phyloP scores from a whole-genome alignment of 1,140 invertebrate genomes.

The Trichogramma pretiosum region DNA sequence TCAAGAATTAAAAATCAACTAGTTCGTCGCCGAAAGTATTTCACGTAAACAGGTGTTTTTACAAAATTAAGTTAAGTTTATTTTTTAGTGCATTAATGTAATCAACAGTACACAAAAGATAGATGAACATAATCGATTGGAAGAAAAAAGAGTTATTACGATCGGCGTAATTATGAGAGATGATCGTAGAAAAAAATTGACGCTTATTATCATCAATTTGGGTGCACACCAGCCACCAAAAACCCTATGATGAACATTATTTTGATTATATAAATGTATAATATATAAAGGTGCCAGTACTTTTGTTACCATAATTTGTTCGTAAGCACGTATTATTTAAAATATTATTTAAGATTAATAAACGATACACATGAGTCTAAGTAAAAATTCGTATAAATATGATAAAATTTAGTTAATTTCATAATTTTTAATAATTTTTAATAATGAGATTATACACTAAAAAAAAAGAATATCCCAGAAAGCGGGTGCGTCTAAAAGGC shows the following conservation, averaged over 20 bases:
- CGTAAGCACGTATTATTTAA: neutral
- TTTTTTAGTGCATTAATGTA: too few relatives aligned
- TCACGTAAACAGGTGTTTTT: too few relatives aligned
- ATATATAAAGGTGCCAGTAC: conserved; percentile 15
- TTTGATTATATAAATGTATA: too few relatives aligned
- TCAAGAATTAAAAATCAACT: too few relatives aligned
- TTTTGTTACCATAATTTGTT: conserved; percentile 13
- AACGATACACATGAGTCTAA: too few relatives aligned
- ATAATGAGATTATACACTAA: conserved; percentile 27
- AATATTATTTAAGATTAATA: conserved; percentile 25
- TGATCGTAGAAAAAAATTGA: too few relatives aligned
- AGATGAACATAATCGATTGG: neutral
- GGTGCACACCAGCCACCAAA: conserved; percentile 46
- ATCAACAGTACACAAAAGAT: neutral
- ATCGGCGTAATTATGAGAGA: conserved; percentile 6
- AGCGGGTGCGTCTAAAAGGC: conserved; percentile 38
- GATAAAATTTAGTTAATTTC: too few relatives aligned
- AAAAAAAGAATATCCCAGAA: conserved; percentile 33
- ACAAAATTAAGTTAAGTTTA: too few relatives aligned
- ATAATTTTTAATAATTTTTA: too few relatives aligned
- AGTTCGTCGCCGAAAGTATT: too few relatives aligned
- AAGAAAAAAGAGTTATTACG: conserved; percentile 1
- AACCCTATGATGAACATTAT: conserved; percentile 19
- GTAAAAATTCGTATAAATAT: too few relatives aligned
- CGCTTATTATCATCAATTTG: too few relatives aligned